These are phyloP conservation scores for Tetragnatha versicolor DNA, from an alignment of 1,140 invertebrate genomes.

Conservation along the genomic window DNA sequence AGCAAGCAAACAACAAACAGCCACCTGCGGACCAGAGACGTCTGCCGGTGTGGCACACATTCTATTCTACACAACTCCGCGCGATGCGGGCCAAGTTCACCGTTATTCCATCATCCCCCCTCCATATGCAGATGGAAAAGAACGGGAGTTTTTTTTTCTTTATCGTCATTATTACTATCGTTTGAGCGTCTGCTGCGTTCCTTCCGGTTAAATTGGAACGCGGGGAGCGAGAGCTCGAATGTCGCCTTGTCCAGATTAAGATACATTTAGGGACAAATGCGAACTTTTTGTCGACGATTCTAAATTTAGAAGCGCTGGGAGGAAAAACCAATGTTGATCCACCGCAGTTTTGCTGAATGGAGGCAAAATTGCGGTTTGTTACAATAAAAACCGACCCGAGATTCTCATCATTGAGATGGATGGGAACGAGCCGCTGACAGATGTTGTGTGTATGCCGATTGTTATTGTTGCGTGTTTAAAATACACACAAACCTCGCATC, in stretches of 20 bases:
- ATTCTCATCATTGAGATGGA: slow-evolving; percentile 15
- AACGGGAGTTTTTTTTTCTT: neutral
- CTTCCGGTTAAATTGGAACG: slow-evolving; percentile 45
- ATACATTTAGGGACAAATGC: slow-evolving; percentile 18
- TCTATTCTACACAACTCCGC: neutral
- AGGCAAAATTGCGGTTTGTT: slow-evolving; percentile 41
- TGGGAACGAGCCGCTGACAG: slow-evolving; percentile 23
- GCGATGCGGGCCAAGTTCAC: slow-evolving; percentile 45
- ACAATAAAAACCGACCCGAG: neutral
- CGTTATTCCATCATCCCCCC: neutral
- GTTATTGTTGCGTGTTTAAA: too few species aligned
- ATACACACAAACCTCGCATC: too few species aligned
- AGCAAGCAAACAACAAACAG: slow-evolving; percentile 21
- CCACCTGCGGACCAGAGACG: slow-evolving; percentile 16
- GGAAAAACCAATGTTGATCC: slow-evolving; percentile 35
- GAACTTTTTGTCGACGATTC: slow-evolving; percentile 21
- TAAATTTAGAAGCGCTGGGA: slow-evolving; percentile 38
- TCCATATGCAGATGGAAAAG: neutral
- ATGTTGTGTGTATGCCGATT: slow-evolving; percentile 10
- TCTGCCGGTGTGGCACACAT: slow-evolving; percentile 27
- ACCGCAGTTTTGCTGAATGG: neutral
- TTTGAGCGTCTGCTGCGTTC: neutral
- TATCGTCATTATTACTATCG: neutral
- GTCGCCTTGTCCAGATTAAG: slow-evolving; percentile 4
- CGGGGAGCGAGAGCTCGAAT: neutral